Base-by-base conservation (phyloP, 2,797 vertebrate genomes). In the Labroides dimidiatus region DNA sequence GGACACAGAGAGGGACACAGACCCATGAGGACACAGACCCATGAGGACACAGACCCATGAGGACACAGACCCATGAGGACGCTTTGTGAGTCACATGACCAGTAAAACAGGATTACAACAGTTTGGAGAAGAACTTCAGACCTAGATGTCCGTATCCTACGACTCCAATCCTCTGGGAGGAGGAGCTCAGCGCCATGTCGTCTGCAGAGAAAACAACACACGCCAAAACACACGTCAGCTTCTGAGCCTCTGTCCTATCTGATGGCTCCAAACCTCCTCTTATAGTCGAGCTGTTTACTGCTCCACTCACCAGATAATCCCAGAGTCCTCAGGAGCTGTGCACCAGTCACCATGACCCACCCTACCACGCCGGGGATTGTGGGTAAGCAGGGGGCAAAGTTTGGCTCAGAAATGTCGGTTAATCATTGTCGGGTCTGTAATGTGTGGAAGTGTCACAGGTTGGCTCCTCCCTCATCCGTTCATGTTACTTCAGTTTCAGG, bases 141-240 rank as follows among this genome's bases (percentile, higher is more conserved):
- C 94, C 94, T 84, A 95, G 73, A 86, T 94, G 92, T 72, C 94
- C 94, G 60, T 85, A 94, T 84, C 94, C 94, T 58, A 94, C 93
- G 37, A 95, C 79, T 77, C 94, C 94, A 73, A 95, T 84, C 74
- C 73, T 86, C 41, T 90, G 61, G 2, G 59, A 30, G 51, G 78
- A 58, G 42, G 78, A 72, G 53, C 9, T 69, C 20, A 91, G 72
- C 41, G 82, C 80, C 91, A 93, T 94, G 57, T 74, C 51, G 77
- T 91, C 61, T 63, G 53, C n/a, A 69, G 55, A 72, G 36, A 60
- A 68, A 77, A 12, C 8, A 73, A 39, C 37, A 39, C 37, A 15
- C 15, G 12, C 13, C 14, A 19, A 54, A 55, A 43, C 69, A 66
- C 12, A 24, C 64, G 61, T 48, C n/a, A n/a, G n/a, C n/a, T n/a